Evolutionary conservation across 2,888 invertebrate species (phyloP).

Genomic region (Metalampra italica): DNA sequence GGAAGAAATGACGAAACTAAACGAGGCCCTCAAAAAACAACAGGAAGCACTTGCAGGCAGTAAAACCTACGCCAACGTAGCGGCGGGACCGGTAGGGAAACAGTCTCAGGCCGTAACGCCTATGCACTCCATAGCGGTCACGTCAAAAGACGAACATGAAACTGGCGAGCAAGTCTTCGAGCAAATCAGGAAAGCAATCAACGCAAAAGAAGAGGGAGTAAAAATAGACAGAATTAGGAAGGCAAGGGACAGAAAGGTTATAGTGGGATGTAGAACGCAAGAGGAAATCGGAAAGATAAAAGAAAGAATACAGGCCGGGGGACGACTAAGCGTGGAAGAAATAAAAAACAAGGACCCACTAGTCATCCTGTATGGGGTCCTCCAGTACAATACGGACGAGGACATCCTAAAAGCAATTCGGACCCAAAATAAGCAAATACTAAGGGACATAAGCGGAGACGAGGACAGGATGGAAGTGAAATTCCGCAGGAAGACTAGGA

Average conservation of each 20-base stretch:
- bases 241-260: constrained; percentile 11
- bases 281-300: constrained; percentile 3
- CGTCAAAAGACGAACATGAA: constrained; percentile 6
- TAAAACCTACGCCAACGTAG: no score
- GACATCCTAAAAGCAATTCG: neutral
- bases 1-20: neutral
- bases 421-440: neutral
- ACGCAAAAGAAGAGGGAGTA: constrained; percentile 11
- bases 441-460: neutral
- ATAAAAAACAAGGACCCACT: constrained; percentile 11
- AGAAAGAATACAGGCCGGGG: neutral
- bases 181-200: constrained; percentile 6
- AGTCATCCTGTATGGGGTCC: constrained; percentile 4
- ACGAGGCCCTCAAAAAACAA: neutral
- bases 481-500: neutral
- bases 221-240: constrained; percentile 12
- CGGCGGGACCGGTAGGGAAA: no score
- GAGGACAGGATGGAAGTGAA: neutral
- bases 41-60: neutral
- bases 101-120: neutral
- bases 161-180: constrained; percentile 11
- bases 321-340: neutral
- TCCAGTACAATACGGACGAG: neutral
- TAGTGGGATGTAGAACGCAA: constrained; percentile 8
- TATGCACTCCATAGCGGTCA: constrained; percentile 9